A percentile compares a stretch with the other conserved stretches of the same genome.
These are phyloP conservation scores for Napeogenes inachia DNA, from an alignment of 2,888 invertebrate species.

Conservation along the genomic window DNA sequence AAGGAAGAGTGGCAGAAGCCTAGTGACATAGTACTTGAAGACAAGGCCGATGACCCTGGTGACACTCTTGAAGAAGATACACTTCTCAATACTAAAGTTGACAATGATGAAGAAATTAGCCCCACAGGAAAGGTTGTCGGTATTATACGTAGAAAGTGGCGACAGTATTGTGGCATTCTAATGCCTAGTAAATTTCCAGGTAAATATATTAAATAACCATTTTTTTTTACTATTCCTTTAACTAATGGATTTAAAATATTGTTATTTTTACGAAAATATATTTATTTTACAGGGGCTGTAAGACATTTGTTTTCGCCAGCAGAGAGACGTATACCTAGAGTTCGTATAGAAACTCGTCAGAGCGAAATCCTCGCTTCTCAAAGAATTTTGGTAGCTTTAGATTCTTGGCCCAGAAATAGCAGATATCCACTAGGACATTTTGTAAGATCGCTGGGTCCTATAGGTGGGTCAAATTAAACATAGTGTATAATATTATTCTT, in stretches of 20 bases:
- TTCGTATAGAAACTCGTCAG: conserved; percentile 96
- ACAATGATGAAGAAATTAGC: conserved; percentile 60
- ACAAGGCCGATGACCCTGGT: conserved; percentile 84
- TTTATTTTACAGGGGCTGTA: conserved; percentile 63
- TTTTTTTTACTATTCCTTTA: background rate
- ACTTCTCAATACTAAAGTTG: conserved; percentile 48
- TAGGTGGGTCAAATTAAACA: conserved; percentile 58
- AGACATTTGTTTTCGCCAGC: conserved; percentile 96
- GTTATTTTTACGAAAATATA: background rate
- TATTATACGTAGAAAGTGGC: conserved; percentile 96
- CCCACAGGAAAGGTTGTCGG: conserved; percentile 84
- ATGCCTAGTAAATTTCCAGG: conserved; percentile 85
- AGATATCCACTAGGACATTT: conserved; percentile 97
- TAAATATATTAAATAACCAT: conserved; percentile 27
- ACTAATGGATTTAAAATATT: too few relatives aligned
- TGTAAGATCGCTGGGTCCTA: conserved; percentile 92
- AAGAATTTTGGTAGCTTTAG: conserved; percentile 96
- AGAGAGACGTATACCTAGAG: conserved; percentile 94
- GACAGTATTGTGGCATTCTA: conserved; percentile 98
- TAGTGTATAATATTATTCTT: background rate
- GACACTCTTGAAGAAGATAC: conserved; percentile 81
- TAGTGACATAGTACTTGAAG: conserved; percentile 88
- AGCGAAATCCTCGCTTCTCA: conserved; percentile 87
- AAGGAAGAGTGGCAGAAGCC: conserved; percentile 94
- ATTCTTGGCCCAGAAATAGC: conserved; percentile 96